Evolutionary conservation across 1,140 invertebrate genomes (phyloP).

Genomic region (Leptonema lineaticorne): DNA sequence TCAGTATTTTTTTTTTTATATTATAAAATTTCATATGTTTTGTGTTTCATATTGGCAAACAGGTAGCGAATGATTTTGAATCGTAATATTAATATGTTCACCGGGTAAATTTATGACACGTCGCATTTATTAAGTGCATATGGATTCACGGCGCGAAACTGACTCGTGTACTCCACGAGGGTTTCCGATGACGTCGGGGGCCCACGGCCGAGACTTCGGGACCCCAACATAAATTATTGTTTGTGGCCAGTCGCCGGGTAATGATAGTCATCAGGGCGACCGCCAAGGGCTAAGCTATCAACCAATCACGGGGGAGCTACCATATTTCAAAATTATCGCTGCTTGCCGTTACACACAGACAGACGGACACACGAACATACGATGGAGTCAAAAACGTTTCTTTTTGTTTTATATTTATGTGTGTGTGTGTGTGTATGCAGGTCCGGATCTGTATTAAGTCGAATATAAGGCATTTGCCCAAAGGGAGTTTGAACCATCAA

Average conservation of each 20-base stretch:
- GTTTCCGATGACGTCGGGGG: slow-evolving; percentile 6
- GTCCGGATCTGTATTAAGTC: background rate
- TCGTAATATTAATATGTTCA: too few relatives aligned
- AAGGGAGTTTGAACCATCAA: too few relatives aligned
- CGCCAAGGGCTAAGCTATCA: slow-evolving; percentile 41
- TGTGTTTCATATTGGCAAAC: too few relatives aligned
- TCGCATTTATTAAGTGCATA: too few relatives aligned
- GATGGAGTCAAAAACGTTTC: slow-evolving; percentile 2
- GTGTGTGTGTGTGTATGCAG: too few relatives aligned
- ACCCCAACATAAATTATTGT: slow-evolving; percentile 37
- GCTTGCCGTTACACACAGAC: slow-evolving; percentile 18
- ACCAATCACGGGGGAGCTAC: slow-evolving; percentile 41
- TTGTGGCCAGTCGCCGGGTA: slow-evolving; percentile 39
- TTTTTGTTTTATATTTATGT: slow-evolving; percentile 16
- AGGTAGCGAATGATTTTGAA: too few relatives aligned
- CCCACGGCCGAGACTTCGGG: background rate
- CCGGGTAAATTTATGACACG: too few relatives aligned
- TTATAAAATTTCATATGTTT: too few relatives aligned
- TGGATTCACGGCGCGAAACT: too few relatives aligned
- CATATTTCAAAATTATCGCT: slow-evolving; percentile 43
- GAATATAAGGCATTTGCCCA: background rate
- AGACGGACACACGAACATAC: background rate
- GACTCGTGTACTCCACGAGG: too few relatives aligned
- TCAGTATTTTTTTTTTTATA: too few relatives aligned
- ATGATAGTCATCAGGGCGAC: slow-evolving; percentile 42